phyloP scores from a whole-genome alignment of 2,113 vertebrate genomes.

The Apaloderma vittatum region DNA sequence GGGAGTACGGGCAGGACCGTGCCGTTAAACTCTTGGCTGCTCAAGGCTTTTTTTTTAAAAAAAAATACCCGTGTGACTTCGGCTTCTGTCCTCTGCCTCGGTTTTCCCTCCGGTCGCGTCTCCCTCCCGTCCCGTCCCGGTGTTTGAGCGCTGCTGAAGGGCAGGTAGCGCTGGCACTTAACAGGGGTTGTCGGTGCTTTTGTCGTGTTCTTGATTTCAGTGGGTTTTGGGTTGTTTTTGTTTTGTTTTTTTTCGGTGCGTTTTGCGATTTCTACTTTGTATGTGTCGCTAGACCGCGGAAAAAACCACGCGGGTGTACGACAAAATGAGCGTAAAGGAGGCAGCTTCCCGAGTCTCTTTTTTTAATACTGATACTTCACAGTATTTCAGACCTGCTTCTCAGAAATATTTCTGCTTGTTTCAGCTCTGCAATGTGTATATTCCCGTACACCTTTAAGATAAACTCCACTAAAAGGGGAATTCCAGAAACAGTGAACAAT shows the following conservation, averaged over 20 bases:
- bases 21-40: background rate
- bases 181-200: fast-evolving
- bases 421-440: background rate
- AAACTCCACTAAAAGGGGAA: background rate
- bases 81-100: background rate
- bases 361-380: background rate
- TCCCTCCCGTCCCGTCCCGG: background rate
- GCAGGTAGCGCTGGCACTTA: background rate
- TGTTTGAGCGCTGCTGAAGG: background rate
- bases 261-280: fast-evolving
- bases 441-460: background rate
- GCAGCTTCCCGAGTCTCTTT: background rate
- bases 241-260: fast-evolving
- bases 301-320: background rate
- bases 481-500: background rate
- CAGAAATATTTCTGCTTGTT: background rate
- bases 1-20: background rate
- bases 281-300: background rate
- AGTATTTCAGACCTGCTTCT: background rate
- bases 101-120: background rate
- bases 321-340: background rate
- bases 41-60: background rate
- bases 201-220: background rate
- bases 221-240: background rate
- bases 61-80: background rate